These are phyloP conservation scores for Miniopterus natalensis DNA, from an alignment of 2,113 vertebrate genomes.

Conservation along the genomic window DNA sequence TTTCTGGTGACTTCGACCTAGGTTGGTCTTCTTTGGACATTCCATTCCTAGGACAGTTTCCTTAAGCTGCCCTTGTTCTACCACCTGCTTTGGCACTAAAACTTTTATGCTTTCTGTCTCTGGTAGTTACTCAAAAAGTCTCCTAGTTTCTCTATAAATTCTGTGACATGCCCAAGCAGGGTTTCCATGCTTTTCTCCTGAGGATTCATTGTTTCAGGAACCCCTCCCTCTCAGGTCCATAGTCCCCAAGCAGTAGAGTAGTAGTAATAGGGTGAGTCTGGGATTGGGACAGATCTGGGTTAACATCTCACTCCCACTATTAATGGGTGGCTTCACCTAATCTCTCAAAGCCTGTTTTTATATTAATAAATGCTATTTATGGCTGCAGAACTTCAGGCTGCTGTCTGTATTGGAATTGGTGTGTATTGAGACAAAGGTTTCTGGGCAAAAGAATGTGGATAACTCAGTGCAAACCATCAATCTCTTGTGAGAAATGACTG, in stretches of 20 bases:
- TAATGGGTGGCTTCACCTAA: not conserved
- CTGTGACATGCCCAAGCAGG: not conserved
- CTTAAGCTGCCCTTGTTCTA: not conserved
- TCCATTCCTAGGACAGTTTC: not conserved
- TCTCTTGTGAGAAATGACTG: constrained; percentile 31
- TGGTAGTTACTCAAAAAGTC: not conserved
- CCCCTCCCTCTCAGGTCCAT: not conserved
- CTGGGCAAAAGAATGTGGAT: not conserved
- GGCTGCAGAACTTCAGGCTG: not conserved
- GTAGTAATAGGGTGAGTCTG: not conserved
- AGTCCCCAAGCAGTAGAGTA: not conserved
- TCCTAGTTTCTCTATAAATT: not conserved
- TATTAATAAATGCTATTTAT: constrained; percentile 18
- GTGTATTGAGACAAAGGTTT: not conserved
- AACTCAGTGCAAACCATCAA: not conserved
- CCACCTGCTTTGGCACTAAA: not conserved
- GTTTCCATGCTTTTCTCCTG: not conserved
- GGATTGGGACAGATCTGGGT: not conserved
- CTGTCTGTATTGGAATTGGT: not conserved
- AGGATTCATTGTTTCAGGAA: not conserved
- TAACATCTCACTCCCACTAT: not conserved
- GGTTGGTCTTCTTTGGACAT: not conserved
- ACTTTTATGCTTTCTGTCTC: not conserved
- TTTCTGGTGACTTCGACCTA: not conserved
- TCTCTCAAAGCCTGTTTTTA: not conserved